These are phyloP conservation scores for Lepus europaeus DNA, from an alignment of 2,113 vertebrate genomes.

Conservation along the genomic window DNA sequence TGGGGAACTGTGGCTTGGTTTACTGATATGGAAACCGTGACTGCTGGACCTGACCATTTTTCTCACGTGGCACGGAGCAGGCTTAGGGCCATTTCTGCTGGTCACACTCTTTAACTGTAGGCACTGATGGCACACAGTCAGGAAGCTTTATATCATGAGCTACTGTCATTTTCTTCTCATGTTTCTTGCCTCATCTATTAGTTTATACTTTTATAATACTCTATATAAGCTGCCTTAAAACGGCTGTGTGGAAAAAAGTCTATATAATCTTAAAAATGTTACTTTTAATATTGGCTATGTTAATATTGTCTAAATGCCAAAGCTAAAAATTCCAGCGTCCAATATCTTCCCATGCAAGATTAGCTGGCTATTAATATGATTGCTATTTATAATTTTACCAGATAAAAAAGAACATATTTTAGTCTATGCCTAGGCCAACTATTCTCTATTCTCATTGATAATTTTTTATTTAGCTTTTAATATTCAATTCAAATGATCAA, in stretches of 20 bases:
- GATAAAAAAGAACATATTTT: neutral
- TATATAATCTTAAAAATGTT: neutral
- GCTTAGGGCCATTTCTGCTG: neutral
- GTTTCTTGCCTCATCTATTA: neutral
- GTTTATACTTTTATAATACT: neutral
- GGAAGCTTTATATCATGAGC: neutral
- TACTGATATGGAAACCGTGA: neutral
- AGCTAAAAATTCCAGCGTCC: neutral
- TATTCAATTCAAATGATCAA: neutral
- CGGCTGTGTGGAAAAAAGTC: neutral
- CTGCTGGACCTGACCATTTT: neutral
- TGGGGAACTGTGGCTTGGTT: neutral
- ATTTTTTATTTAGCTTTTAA: constrained; percentile 18
- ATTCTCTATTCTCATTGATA: neutral
- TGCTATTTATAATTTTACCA: neutral
- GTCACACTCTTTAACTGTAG: neutral
- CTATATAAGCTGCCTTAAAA: constrained; percentile 33
- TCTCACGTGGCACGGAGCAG: neutral
- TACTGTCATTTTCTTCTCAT: neutral
- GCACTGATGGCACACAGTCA: neutral
- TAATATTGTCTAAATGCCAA: neutral
- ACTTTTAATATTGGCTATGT: constrained; percentile 2
- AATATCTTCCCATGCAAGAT: constrained; percentile 19
- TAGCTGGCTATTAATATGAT: neutral
- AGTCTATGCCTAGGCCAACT: neutral